These are phyloP conservation scores for Oedothorax gibbosus DNA, from an alignment of 1,140 invertebrate genomes.

Conservation along the genomic window DNA sequence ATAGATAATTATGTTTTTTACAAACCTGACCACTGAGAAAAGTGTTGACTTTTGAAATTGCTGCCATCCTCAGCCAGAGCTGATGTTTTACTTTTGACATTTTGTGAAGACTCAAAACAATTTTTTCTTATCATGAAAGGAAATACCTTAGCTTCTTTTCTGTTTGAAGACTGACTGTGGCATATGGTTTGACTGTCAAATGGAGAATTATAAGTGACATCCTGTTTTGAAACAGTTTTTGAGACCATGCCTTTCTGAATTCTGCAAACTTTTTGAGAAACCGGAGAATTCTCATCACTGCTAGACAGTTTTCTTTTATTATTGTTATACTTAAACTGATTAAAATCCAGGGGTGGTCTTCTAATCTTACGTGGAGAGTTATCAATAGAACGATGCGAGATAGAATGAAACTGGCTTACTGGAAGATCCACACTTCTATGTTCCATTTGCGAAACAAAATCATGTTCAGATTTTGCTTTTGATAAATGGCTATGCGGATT, in stretches of 20 bases:
- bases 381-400: too few species aligned
- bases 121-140: background rate
- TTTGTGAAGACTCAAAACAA: background rate
- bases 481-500: too few species aligned
- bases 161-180: background rate
- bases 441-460: too few species aligned
- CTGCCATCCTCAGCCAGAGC: too few species aligned
- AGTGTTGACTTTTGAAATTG: background rate
- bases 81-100: background rate
- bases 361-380: too few species aligned
- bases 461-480: too few species aligned
- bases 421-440: too few species aligned
- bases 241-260: slow-evolving; percentile 30
- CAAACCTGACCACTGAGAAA: slow-evolving; percentile 17
- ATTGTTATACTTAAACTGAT: background rate
- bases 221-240: slow-evolving; percentile 14
- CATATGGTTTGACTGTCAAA: background rate
- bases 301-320: background rate
- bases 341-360: background rate
- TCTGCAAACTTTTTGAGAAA: background rate
- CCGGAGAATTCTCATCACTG: background rate
- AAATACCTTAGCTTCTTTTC: background rate
- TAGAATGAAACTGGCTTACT: too few species aligned
- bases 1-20: background rate
- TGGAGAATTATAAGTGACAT: slow-evolving; percentile 1